A percentile compares a stretch with the other conserved stretches of the same genome.
phyloP scores from a whole-genome alignment of 2,797 vertebrate species.

The Lithobates sylvaticus region DNA sequence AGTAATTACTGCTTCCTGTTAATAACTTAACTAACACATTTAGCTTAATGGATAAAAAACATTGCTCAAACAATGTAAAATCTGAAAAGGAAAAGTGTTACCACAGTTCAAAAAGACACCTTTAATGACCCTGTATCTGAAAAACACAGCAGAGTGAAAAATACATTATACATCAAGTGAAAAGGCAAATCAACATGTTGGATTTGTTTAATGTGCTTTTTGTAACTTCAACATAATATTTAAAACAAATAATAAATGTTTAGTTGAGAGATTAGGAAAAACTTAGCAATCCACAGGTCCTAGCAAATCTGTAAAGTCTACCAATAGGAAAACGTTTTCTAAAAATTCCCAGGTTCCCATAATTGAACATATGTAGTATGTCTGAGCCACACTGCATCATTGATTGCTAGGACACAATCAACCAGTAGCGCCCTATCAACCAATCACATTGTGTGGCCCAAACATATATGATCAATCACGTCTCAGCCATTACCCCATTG shows the following conservation, averaged over 20 bases:
- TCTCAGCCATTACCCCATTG: no score
- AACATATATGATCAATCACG: no score
- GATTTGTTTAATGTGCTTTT: background rate
- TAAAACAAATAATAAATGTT: no score
- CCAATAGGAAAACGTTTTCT: no score
- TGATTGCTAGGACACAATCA: no score
- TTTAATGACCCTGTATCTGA: background rate
- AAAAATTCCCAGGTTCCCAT: no score
- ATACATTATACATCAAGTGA: background rate
- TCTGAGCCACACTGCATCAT: no score
- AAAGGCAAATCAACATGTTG: background rate
- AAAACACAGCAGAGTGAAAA: background rate
- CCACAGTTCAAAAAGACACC: slow-evolving; percentile 1
- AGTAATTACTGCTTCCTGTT: slow-evolving; percentile 41
- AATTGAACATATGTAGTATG: no score
- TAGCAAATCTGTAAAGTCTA: background rate
- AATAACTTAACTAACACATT: slow-evolving; percentile 23
- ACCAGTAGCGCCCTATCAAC: no score
- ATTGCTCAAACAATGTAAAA: slow-evolving; percentile 19
- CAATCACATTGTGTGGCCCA: no score
- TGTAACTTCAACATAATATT: background rate
- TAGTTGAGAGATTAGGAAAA: background rate
- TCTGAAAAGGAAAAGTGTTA: slow-evolving; percentile 20
- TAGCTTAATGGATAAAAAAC: slow-evolving; percentile 7
- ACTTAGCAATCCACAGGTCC: background rate